A percentile compares a stretch with the other conserved stretches of the same genome.
Evolutionary conservation across 2,888 invertebrate genomes (phyloP).

Genomic region (Allolobophora icterica): DNA sequence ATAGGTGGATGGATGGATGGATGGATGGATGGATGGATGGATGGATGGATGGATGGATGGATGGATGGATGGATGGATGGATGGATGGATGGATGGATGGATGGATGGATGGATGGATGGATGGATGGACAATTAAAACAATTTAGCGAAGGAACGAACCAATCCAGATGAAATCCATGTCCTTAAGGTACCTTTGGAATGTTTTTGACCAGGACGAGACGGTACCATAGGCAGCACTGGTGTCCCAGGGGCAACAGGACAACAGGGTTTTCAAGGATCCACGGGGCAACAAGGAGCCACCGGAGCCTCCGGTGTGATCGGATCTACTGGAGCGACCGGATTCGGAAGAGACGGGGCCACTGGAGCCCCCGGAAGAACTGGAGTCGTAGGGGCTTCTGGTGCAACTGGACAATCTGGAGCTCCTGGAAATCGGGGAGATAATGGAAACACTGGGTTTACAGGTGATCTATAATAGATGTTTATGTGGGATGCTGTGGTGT

Average conservation of each 20-base stretch:
- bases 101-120: too few relatives aligned
- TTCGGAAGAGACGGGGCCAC: background rate
- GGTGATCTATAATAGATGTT: background rate
- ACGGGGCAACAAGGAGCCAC: background rate
- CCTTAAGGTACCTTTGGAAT: background rate
- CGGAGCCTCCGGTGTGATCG: background rate
- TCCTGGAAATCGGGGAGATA: background rate
- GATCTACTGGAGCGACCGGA: background rate
- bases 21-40: too few relatives aligned
- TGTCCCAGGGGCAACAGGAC: conserved; percentile 34
- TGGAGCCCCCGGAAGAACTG: background rate
- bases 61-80: too few relatives aligned
- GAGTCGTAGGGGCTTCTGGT: conserved; percentile 34
- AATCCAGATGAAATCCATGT: background rate
- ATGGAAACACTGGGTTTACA: background rate
- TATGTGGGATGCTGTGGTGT: too few relatives aligned
- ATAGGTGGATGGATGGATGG: too few relatives aligned
- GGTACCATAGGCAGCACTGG: conserved; percentile 36
- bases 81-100: too few relatives aligned
- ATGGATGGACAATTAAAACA: background rate
- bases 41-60: too few relatives aligned
- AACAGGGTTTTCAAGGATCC: conserved; percentile 36
- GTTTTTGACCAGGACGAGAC: conserved; percentile 31
- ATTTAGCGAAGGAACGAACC: too few relatives aligned
- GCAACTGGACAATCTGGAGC: background rate